These are phyloP conservation scores for Melanogrammus aeglefinus DNA, from an alignment of 2,797 vertebrate genomes.

Conservation along the genomic window DNA sequence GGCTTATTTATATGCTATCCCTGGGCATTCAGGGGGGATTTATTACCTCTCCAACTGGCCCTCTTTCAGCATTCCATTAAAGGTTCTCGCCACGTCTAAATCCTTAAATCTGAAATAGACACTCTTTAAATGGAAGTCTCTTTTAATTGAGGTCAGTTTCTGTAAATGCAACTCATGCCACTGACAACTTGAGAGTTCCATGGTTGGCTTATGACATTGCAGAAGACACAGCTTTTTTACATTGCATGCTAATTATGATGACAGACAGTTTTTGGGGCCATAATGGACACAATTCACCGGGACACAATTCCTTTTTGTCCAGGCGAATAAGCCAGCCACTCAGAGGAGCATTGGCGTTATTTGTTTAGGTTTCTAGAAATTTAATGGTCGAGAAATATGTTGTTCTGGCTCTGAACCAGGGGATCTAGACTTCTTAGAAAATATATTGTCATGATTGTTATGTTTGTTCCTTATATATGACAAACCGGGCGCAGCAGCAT, in stretches of 20 bases:
- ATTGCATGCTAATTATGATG: slow-evolving; percentile 40
- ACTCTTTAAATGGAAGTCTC: slow-evolving; percentile 71
- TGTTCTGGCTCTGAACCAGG: background rate
- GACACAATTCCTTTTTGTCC: background rate
- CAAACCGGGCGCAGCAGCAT: too few relatives aligned
- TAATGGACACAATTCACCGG: slow-evolving; percentile 4
- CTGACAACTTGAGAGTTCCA: slow-evolving; percentile 63
- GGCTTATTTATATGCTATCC: slow-evolving; percentile 73
- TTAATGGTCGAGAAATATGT: background rate
- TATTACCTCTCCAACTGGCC: slow-evolving; percentile 70
- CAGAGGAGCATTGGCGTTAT: background rate
- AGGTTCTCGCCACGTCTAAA: slow-evolving; percentile 59
- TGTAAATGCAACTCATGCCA: slow-evolving; percentile 65
- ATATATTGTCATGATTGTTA: background rate
- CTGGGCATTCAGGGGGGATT: slow-evolving; percentile 67
- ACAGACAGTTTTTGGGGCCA: slow-evolving; percentile 16
- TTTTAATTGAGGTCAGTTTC: slow-evolving; percentile 78
- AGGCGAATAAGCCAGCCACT: too few relatives aligned
- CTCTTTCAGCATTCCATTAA: slow-evolving; percentile 78
- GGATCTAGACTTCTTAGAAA: background rate
- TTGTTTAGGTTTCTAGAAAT: background rate
- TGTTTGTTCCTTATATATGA: too few relatives aligned
- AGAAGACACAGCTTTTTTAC: slow-evolving; percentile 43
- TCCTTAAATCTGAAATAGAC: slow-evolving; percentile 71
- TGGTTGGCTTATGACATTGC: slow-evolving; percentile 51